Conservation (phyloP, 2,888 invertebrate species). For the Orchesella flavescens region DNA sequence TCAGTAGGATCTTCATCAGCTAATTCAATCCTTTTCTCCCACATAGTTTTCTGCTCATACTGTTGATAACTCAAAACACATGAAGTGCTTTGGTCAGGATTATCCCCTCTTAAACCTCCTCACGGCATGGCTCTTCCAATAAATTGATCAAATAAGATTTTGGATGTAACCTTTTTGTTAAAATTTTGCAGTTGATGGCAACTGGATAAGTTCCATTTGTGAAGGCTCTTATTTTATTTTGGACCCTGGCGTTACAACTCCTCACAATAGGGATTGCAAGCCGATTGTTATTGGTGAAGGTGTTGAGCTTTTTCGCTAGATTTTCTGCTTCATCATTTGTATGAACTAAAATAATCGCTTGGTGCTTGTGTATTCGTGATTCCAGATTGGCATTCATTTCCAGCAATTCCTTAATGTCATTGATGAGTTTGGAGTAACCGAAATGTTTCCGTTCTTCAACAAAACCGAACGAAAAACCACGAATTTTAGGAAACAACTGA, state of each 20-base stretch:
- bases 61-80: too few relatives aligned
- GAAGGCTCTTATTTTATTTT: too few relatives aligned
- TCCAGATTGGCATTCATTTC: not conserved
- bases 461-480: not conserved
- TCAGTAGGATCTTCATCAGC: too few relatives aligned
- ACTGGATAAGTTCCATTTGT: not conserved
- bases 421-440: not conserved
- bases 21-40: too few relatives aligned
- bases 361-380: not conserved
- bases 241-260: not conserved
- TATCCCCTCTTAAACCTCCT: too few relatives aligned
- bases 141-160: constrained; percentile 11
- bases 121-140: constrained; percentile 3
- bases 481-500: too few relatives aligned
- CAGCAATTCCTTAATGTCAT: not conserved
- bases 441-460: not conserved
- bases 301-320: too few relatives aligned
- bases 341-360: not conserved
- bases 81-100: too few relatives aligned
- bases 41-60: too few relatives aligned
- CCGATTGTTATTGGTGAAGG: too few relatives aligned
- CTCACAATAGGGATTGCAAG: not conserved
- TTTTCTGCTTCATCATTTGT: not conserved
- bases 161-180: not conserved
- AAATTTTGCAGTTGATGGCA: constrained; percentile 1